Evolutionary conservation across 2,888 invertebrate genomes (phyloP).

Genomic region (Zygothrica quintamaculata): DNA sequence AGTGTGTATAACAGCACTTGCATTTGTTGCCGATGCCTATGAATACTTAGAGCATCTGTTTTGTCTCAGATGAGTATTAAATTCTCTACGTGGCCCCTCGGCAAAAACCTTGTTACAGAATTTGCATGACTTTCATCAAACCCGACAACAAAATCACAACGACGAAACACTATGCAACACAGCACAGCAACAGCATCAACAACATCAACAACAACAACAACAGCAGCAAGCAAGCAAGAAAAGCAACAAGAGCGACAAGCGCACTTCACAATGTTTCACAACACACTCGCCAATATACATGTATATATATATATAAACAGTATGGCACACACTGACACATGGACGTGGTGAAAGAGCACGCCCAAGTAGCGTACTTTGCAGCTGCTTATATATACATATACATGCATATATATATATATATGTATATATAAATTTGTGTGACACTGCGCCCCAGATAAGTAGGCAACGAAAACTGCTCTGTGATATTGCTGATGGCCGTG

Average conservation of each 20-base stretch:
- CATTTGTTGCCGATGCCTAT: not conserved
- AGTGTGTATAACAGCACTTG: not conserved
- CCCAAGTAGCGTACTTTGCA: constrained; percentile 54
- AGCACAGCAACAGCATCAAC: constrained; percentile 3
- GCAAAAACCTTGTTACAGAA: constrained; percentile 31
- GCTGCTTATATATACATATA: constrained; percentile 59
- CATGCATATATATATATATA: no score
- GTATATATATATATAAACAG: constrained; percentile 15
- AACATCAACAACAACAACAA: constrained; percentile 16
- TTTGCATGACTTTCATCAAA: constrained; percentile 56
- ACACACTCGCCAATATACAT: constrained; percentile 42
- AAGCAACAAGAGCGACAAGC: constrained; percentile 49
- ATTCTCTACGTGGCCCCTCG: constrained; percentile 5
- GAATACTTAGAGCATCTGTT: constrained; percentile 2
- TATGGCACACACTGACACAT: constrained; percentile 4
- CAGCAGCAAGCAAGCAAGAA: constrained; percentile 3
- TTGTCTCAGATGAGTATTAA: constrained; percentile 27
- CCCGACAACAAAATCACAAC: constrained; percentile 43
- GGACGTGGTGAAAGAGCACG: constrained; percentile 8
- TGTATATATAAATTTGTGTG: no score
- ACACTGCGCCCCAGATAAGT: constrained; percentile 74
- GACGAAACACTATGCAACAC: constrained; percentile 38
- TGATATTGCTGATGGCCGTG: constrained; percentile 20
- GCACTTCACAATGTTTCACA: constrained; percentile 61
- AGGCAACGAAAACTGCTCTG: constrained; percentile 67